phyloP scores from a whole-genome alignment of 2,797 vertebrate genomes.

The Glossophaga mutica region DNA sequence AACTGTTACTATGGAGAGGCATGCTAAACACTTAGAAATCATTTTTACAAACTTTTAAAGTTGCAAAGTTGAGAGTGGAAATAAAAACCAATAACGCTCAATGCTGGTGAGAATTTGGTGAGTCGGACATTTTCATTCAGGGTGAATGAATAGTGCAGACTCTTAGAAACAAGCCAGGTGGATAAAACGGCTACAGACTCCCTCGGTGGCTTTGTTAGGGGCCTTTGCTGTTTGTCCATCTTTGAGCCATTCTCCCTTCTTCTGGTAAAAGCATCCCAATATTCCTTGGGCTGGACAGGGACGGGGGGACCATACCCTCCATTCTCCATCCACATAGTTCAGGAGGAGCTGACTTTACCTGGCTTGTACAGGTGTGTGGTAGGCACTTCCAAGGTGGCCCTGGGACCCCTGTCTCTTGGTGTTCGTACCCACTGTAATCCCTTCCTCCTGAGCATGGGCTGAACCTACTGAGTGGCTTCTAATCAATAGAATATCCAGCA shows the following conservation, averaged over 20 bases:
- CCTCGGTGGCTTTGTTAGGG: background rate
- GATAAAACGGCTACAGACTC: background rate
- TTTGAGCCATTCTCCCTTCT: background rate
- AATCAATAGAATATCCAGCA: background rate
- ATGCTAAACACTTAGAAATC: background rate
- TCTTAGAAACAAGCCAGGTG: background rate
- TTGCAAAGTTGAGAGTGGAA: background rate
- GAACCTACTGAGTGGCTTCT: background rate
- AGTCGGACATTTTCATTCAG: background rate
- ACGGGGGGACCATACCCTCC: background rate
- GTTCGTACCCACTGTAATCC: background rate
- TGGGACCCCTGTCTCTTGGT: background rate
- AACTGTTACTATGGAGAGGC: background rate
- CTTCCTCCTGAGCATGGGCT: background rate
- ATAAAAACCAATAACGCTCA: background rate
- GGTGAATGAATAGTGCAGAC: background rate
- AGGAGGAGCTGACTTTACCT: background rate
- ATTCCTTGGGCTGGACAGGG: background rate
- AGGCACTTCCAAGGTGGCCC: background rate
- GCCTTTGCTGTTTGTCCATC: background rate
- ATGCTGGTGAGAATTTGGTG: background rate
- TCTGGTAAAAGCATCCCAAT: background rate
- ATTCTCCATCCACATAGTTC: background rate
- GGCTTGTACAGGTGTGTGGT: background rate
- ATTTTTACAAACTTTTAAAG: background rate